A percentile compares a stretch with the other conserved stretches of the same genome.
phyloP scores from a whole-genome alignment of 1,140 invertebrate genomes.

The Rhagoletis pomonella region DNA sequence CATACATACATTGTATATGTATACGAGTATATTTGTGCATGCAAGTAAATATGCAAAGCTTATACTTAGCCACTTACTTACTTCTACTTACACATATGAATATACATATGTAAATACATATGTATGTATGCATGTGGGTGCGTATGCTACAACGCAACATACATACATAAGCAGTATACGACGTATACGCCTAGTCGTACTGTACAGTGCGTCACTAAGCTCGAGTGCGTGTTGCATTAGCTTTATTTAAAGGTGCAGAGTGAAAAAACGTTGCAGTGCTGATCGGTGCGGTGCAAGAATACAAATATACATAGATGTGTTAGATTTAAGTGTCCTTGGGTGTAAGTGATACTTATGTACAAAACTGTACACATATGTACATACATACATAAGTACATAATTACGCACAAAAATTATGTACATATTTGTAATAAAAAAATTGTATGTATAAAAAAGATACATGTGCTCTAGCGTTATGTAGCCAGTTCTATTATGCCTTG shows the following conservation, averaged over 20 bases:
- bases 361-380: neutral
- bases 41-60: neutral
- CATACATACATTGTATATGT: neutral
- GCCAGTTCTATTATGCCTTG: no score
- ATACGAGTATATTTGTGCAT: neutral
- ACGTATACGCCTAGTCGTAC: constrained; percentile 60
- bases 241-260: constrained; percentile 19
- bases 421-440: no score
- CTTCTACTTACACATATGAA: neutral
- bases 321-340: constrained; percentile 16
- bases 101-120: neutral
- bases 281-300: neutral
- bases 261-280: neutral
- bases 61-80: neutral
- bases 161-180: constrained; percentile 53
- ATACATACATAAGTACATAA: no score
- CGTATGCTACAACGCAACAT: neutral
- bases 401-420: no score
- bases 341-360: neutral
- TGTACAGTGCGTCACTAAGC: constrained; percentile 58
- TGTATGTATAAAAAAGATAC: no score
- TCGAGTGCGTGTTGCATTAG: constrained; percentile 61
- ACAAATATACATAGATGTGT: neutral
- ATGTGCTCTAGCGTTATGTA: no score
- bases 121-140: neutral